Conservation (phyloP, 2,888 invertebrate species). For the Aspidapion aeneum region DNA sequence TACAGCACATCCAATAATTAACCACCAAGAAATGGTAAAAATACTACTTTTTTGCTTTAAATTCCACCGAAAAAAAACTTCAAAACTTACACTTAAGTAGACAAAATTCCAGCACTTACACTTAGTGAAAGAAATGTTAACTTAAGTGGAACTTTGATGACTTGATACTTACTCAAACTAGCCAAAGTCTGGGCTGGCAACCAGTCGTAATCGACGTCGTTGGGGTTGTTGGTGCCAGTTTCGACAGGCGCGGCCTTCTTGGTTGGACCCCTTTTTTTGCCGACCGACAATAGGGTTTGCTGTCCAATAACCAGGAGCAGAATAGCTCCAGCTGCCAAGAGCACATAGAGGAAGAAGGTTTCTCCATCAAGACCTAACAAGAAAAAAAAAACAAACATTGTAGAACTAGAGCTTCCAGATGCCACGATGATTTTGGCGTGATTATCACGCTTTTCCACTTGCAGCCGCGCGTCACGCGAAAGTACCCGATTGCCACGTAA, state of each 20-base stretch:
- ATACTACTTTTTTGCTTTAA: too few relatives aligned
- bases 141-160: too few relatives aligned
- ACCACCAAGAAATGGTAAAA: too few relatives aligned
- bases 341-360: constrained; percentile 96
- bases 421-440: too few relatives aligned
- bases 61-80: too few relatives aligned
- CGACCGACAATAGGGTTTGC: constrained; percentile 81
- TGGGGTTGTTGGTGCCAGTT: constrained; percentile 84
- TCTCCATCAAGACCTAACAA: constrained; percentile 84
- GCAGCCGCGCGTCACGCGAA: too few relatives aligned
- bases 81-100: too few relatives aligned
- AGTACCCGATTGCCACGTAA: too few relatives aligned
- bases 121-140: too few relatives aligned
- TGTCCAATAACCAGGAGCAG: constrained; percentile 85
- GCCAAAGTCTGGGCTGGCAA: constrained; percentile 88
- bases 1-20: too few relatives aligned
- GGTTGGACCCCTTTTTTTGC: constrained; percentile 62
- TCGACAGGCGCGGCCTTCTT: constrained; percentile 66
- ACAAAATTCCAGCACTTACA: too few relatives aligned
- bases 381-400: constrained; percentile 4
- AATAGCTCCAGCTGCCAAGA: constrained; percentile 87
- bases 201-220: constrained; percentile 98
- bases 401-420: not conserved
- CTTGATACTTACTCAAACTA: constrained; percentile 75
- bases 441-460: too few relatives aligned